phyloP scores from a whole-genome alignment of 2,797 vertebrate genomes.

The Intellagama lesueurii region DNA sequence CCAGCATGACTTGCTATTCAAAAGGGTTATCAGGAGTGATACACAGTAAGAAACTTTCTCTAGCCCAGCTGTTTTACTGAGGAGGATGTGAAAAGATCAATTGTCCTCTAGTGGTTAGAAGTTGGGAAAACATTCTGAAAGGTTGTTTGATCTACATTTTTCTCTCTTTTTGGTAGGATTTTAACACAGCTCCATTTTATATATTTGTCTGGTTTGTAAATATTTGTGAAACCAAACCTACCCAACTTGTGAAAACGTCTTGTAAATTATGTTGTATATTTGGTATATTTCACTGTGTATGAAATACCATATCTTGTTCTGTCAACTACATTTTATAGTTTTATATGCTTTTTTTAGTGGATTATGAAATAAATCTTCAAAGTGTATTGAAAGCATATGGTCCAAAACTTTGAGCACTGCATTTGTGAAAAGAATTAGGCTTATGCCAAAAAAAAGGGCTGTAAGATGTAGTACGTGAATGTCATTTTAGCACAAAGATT shows the following conservation, averaged over 20 bases:
- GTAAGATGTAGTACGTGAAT: neutral
- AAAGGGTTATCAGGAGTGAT: neutral
- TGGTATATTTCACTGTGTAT: constrained; percentile 43
- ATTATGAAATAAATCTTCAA: neutral
- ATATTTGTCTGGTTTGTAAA: constrained; percentile 42
- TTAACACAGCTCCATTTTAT: constrained; percentile 62
- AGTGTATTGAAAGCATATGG: neutral
- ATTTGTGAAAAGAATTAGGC: neutral
- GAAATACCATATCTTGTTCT: constrained; percentile 24
- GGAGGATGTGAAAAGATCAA: neutral
- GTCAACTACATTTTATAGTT: constrained; percentile 21
- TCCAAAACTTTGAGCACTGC: neutral
- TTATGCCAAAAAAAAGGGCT: neutral
- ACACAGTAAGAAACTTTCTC: neutral
- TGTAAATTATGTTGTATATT: neutral
- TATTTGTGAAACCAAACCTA: constrained; percentile 52
- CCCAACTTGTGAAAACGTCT: constrained; percentile 5
- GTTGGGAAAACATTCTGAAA: neutral
- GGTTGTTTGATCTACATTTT: neutral
- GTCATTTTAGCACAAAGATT: too few relatives aligned
- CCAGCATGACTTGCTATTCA: neutral
- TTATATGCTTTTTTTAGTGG: neutral
- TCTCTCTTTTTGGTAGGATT: constrained; percentile 62
- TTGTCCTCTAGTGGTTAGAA: neutral
- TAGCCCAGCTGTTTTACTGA: neutral